A percentile compares a stretch with the other conserved stretches of the same genome.
These are phyloP conservation scores for Conchocele bisecta DNA, from an alignment of 2,888 invertebrate genomes.

Conservation along the genomic window DNA sequence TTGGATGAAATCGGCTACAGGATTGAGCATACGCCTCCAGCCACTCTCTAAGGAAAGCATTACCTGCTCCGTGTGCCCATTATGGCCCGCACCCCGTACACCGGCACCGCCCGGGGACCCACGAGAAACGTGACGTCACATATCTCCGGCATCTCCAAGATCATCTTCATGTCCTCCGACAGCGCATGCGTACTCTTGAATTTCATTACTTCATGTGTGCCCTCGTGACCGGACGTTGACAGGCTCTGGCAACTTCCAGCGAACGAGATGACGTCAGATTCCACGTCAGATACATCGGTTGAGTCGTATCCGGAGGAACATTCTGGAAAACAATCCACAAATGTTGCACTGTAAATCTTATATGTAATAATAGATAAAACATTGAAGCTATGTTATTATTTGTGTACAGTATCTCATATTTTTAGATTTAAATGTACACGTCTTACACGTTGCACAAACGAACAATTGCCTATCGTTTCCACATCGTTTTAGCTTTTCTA, in stretches of 20 bases:
- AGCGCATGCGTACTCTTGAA: constrained; percentile 37
- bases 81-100: constrained; percentile 45
- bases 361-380: no score
- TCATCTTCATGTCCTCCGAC: constrained; percentile 40
- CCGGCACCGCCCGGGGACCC: constrained; percentile 28
- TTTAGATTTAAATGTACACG: no score
- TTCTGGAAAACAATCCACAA: constrained; percentile 8
- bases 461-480: no score
- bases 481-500: no score
- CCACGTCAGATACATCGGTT: constrained; percentile 31
- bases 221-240: no score
- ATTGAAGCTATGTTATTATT: no score
- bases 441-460: no score
- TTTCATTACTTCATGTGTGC: background rate
- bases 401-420: no score
- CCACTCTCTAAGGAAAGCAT: no score
- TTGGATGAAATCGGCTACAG: no score
- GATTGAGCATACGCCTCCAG: no score
- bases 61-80: constrained; percentile 47
- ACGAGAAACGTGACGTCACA: constrained; percentile 57
- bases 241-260: background rate
- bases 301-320: constrained; percentile 53
- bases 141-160: constrained; percentile 50
- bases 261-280: constrained; percentile 1
- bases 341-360: no score